Evolutionary conservation across 2,113 vertebrate species (phyloP).

Genomic region (Corvus cornix): DNA sequence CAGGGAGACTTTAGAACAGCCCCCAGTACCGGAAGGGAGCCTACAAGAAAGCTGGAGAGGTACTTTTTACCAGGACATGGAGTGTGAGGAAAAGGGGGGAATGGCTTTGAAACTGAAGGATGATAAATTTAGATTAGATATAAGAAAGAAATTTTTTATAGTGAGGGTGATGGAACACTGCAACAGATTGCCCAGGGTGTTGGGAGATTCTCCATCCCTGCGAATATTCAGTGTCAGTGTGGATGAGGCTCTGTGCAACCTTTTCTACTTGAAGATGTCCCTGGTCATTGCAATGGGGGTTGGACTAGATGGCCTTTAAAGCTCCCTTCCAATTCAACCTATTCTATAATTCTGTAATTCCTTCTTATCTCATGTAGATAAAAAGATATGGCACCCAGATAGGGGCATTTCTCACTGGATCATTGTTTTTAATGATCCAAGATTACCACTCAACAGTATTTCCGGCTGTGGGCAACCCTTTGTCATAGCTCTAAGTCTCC

Average conservation of each 20-base stretch:
- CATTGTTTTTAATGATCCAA: not conserved
- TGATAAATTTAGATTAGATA: not conserved
- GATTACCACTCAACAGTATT: not conserved
- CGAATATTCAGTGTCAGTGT: not conserved
- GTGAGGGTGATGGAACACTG: not conserved
- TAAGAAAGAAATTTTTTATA: not conserved
- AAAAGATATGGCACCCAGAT: not conserved
- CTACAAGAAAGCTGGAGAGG: not conserved
- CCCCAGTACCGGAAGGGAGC: not conserved
- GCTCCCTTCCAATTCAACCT: not conserved
- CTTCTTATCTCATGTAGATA: not conserved
- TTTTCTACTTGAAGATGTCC: not conserved
- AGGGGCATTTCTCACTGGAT: not conserved
- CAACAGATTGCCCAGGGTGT: not conserved
- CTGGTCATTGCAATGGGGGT: not conserved
- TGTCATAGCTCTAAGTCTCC: not conserved
- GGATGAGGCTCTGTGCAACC: not conserved
- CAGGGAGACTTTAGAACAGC: not conserved
- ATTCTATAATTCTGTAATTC: not conserved
- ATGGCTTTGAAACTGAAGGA: not conserved
- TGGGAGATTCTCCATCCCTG: not conserved
- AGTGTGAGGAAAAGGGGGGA: not conserved
- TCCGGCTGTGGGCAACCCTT: not conserved
- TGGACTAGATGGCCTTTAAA: not conserved
- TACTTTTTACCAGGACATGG: not conserved